Conservation (phyloP, 2,113 vertebrate species). For the Tetrao urogallus region DNA sequence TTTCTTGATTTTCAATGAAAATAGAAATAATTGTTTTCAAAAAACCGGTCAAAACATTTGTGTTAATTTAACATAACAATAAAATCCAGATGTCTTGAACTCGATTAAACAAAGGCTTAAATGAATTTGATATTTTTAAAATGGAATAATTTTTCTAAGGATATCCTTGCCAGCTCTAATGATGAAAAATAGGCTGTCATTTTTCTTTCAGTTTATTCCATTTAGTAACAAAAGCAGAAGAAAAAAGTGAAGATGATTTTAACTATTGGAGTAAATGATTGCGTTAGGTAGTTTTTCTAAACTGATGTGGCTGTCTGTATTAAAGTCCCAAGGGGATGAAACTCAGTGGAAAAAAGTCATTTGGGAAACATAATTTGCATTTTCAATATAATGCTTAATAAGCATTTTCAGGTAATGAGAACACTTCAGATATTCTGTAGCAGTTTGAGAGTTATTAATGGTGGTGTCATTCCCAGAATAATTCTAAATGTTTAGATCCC, state of each 20-base stretch:
- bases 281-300: background rate
- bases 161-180: background rate
- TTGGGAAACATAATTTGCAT: background rate
- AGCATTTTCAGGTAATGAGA: constrained; percentile 33
- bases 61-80: background rate
- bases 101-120: background rate
- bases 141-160: background rate
- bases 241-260: background rate
- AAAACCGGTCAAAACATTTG: background rate
- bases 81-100: background rate
- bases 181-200: background rate
- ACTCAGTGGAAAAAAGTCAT: background rate
- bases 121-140: background rate
- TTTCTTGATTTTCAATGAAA: background rate
- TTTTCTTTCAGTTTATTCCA: background rate
- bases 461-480: background rate
- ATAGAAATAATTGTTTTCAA: fast-evolving
- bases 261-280: background rate
- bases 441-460: background rate
- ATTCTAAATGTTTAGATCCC: constrained; percentile 10
- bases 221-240: background rate
- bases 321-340: background rate
- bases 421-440: background rate
- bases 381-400: constrained; percentile 25
- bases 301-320: background rate